phyloP scores from a whole-genome alignment of 2,797 vertebrate species.

The Phoxinus dragarum region DNA sequence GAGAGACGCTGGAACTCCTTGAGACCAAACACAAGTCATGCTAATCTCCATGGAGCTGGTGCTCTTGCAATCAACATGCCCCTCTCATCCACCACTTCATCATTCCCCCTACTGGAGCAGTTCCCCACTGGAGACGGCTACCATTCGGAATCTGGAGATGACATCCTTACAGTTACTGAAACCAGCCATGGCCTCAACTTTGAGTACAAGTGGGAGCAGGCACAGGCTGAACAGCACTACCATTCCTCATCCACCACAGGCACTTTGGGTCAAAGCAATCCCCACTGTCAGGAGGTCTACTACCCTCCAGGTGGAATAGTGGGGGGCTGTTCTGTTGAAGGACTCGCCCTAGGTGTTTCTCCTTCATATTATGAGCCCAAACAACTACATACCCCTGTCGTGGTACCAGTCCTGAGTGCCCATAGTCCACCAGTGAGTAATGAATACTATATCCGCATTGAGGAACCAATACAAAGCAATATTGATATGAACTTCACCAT shows the following conservation, averaged over 20 bases:
- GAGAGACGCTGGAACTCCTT: conserved; percentile 94
- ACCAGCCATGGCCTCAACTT: conserved; percentile 96
- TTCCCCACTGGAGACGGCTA: conserved; percentile 86
- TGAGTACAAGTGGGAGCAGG: conserved; percentile 96
- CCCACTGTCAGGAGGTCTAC: conserved; percentile 85
- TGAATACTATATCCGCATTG: conserved; percentile 96
- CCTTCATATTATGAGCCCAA: conserved; percentile 88
- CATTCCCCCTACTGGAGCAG: conserved; percentile 92
- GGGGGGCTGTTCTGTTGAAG: conserved; percentile 75
- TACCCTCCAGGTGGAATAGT: conserved; percentile 81
- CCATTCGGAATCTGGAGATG: conserved; percentile 88
- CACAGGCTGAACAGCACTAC: conserved; percentile 81
- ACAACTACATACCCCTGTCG: conserved; percentile 79
- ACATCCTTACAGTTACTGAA: conserved; percentile 93
- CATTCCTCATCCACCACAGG: conserved; percentile 70
- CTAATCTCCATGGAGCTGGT: conserved; percentile 62
- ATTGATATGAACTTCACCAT: conserved; percentile 85
- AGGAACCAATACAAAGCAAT: conserved; percentile 85
- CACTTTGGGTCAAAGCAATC: conserved; percentile 74
- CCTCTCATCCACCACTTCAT: conserved; percentile 73
- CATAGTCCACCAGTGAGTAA: conserved; percentile 90
- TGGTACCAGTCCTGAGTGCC: conserved; percentile 91
- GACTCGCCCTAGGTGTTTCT: conserved; percentile 80
- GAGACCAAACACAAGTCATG: conserved; percentile 80
- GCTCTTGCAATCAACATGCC: conserved; percentile 66